Conservation (phyloP, 2,113 vertebrate species). For the Bujurquina vittata region DNA sequence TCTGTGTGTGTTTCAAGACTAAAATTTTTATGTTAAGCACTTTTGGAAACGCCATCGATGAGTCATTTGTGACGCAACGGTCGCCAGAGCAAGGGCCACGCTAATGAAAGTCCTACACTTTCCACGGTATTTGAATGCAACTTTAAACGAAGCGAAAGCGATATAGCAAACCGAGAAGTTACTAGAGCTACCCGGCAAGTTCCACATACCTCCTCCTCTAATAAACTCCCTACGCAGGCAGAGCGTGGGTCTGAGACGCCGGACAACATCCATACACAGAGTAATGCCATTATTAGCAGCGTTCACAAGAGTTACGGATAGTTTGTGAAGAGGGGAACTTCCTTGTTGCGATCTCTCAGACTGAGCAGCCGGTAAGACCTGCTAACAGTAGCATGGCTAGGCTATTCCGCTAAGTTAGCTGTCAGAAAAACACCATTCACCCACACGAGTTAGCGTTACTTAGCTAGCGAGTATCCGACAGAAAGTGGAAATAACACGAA, state of each 20-base stretch:
- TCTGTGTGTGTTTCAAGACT: too few species aligned
- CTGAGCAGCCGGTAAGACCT: slow-evolving; percentile 38
- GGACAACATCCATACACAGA: not conserved
- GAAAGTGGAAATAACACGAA: not conserved
- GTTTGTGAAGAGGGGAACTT: slow-evolving; percentile 3
- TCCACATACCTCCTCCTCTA: not conserved
- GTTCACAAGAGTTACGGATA: not conserved
- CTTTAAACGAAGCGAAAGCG: slow-evolving; percentile 42
- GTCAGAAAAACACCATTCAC: not conserved
- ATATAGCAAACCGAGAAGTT: slow-evolving; percentile 31
- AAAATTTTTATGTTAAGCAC: not conserved
- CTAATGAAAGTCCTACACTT: not conserved
- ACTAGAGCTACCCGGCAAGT: slow-evolving; percentile 14
- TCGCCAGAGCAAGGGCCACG: not conserved
- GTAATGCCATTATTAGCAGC: slow-evolving; percentile 18
- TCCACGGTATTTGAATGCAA: not conserved
- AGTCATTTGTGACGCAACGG: not conserved
- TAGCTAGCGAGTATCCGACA: slow-evolving; percentile 3
- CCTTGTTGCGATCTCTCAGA: not conserved
- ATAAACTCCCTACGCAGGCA: not conserved
- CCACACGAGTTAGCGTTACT: slow-evolving; percentile 9
- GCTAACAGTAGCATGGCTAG: slow-evolving; percentile 26
- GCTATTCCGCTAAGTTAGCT: not conserved
- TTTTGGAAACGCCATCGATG: not conserved
- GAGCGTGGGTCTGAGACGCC: not conserved